These are phyloP conservation scores for Ceratina australensis DNA, from an alignment of 1,140 invertebrate genomes.

Conservation along the genomic window DNA sequence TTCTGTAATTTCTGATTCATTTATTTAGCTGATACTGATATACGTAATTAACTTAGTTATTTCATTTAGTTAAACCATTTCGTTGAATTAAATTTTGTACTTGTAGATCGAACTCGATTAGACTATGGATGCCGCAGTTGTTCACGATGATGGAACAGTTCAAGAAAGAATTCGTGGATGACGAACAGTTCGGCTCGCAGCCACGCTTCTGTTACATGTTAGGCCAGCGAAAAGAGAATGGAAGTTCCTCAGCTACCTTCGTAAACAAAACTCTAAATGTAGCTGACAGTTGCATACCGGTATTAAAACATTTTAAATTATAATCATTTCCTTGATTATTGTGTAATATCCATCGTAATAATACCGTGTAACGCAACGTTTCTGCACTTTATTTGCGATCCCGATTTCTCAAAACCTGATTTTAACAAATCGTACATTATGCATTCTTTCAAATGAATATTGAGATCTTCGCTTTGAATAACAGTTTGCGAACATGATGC, in stretches of 20 bases:
- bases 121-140: slow-evolving; percentile 76
- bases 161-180: slow-evolving; percentile 55
- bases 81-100: not conserved
- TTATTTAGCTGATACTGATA: no score
- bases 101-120: slow-evolving; percentile 72
- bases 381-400: no score
- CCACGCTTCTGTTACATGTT: slow-evolving; percentile 67
- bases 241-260: slow-evolving; percentile 26
- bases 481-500: no score
- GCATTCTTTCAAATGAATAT: no score
- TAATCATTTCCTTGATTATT: not conserved
- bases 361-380: no score
- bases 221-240: slow-evolving; percentile 27
- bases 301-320: slow-evolving; percentile 11
- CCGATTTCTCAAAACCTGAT: no score
- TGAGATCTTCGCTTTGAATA: no score
- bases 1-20: no score
- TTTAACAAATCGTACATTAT: no score
- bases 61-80: no score
- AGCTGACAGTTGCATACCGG: slow-evolving; percentile 45
- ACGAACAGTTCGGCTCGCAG: slow-evolving; percentile 4
- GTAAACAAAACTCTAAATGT: slow-evolving; percentile 16
- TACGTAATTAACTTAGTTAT: no score
- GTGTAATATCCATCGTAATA: not conserved
- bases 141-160: slow-evolving; percentile 75